These are phyloP conservation scores for Apogon hyalosoma DNA, from an alignment of 2,797 vertebrate species.

Conservation along the genomic window DNA sequence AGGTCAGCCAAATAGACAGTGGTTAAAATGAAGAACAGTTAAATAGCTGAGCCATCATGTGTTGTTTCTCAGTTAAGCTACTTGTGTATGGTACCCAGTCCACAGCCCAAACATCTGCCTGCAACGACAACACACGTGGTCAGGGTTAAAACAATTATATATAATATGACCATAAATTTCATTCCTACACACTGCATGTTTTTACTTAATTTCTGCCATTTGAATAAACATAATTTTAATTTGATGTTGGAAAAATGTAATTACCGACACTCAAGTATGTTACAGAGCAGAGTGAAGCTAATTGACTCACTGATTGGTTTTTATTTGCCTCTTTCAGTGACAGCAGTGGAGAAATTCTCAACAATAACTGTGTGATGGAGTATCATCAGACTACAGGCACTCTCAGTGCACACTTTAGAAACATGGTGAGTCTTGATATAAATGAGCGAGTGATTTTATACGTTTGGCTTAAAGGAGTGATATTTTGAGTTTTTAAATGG, in stretches of 20 bases:
- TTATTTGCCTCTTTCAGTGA: conserved; percentile 81
- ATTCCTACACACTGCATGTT: conserved; percentile 2
- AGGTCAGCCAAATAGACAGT: conserved; percentile 40
- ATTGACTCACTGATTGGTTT: conserved; percentile 26
- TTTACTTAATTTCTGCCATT: neutral
- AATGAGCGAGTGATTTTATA: neutral
- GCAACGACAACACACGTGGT: conserved; percentile 2
- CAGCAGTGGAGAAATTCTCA: conserved; percentile 95
- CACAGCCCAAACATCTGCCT: conserved; percentile 9
- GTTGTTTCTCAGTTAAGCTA: conserved; percentile 22
- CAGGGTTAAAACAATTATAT: conserved; percentile 20
- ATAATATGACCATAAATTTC: neutral
- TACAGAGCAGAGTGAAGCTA: conserved; percentile 12
- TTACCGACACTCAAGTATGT: conserved; percentile 6
- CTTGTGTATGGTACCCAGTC: neutral
- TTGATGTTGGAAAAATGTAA: conserved; percentile 6
- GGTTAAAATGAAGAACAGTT: conserved; percentile 26
- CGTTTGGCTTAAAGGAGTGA: neutral
- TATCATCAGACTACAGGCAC: conserved; percentile 87
- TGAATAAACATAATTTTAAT: conserved; percentile 11
- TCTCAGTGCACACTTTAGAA: conserved; percentile 90
- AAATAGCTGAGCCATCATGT: conserved; percentile 29
- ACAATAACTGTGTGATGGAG: conserved; percentile 98
- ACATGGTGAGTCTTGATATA: conserved; percentile 85
- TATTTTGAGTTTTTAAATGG: too few relatives aligned